These are phyloP conservation scores for Cardiocondyla obscurior DNA, from an alignment of 1,140 invertebrate species.

Conservation along the genomic window DNA sequence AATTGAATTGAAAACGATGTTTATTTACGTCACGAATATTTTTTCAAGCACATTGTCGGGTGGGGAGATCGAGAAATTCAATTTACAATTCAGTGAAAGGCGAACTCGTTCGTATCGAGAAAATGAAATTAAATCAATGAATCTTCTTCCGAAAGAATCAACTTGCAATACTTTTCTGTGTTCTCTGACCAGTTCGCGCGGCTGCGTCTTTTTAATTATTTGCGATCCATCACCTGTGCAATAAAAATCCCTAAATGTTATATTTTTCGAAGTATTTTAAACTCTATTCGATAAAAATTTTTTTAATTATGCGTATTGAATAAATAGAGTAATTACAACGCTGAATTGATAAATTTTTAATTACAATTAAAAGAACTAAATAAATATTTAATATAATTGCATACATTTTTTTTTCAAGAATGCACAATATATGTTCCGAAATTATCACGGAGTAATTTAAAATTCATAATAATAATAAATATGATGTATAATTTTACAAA, in stretches of 20 bases:
- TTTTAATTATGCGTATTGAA: conserved; percentile 1
- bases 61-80: conserved; percentile 17
- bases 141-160: background rate
- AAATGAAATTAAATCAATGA: conserved; percentile 43
- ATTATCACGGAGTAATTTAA: background rate
- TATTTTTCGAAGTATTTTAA: no score
- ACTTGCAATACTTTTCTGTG: background rate
- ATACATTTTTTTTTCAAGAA: no score
- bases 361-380: no score
- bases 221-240: background rate
- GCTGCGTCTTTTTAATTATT: conserved; percentile 30
- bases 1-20: conserved; percentile 18
- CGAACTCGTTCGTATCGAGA: background rate
- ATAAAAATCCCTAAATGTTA: no score
- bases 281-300: no score
- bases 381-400: no score
- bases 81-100: conserved; percentile 44
- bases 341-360: no score
- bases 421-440: background rate
- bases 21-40: conserved; percentile 34
- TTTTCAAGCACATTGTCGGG: background rate
- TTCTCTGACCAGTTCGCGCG: background rate
- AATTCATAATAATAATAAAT: background rate
- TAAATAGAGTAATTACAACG: background rate
- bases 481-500: no score